Base-by-base conservation (phyloP, 2,113 vertebrate species). In the Baryphthengus martii region DNA sequence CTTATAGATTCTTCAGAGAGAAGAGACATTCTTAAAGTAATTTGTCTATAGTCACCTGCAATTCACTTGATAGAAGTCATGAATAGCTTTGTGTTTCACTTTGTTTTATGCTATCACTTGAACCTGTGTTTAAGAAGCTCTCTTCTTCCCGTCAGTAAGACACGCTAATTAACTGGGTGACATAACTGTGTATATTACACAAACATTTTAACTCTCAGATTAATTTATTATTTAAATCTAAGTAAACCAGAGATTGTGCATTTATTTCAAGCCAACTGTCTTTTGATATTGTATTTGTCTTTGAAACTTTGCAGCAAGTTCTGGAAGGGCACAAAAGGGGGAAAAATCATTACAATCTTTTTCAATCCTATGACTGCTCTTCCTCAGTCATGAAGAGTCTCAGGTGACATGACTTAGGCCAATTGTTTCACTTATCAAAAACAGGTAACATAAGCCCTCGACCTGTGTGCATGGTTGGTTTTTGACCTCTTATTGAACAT, bases 351-450 rank as follows among this genome's bases (percentile, higher is more conserved):
- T 95, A 94, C 76, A 94, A 95, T 95, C 40, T 91, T 96, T 96
- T 97, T 91, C 89, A 92, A 29, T 33, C 66, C 83, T 84, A 2
- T 63, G 45, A 91, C 66, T 94, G n/a, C 83, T 89, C 68, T 92
- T 95, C 71, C 55, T 91, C 75, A 89, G 77, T 92, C 2, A 3
- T 62, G 95, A 94, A 96, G 62, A 95, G 90, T 83, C 95, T 95
- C 88, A 62, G 83, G 94, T 97, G 95, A 84, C 67, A 35, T 45
- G 78, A 97, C 88, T 96, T 94, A 92, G 83, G 92, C 90, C 95
- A 97, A 74, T 86, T 97, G 82, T 95, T 97, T 97, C 92, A 21
- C 95, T 97, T 96, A 97, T 96, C 91, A 93, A 93, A 97, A 96
- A 67, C 11, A 96, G 88, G 96, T 96, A 97, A 97, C 86, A 75